Percentiles rank a stretch among this genome's conserved stretches.
phyloP scores from a whole-genome alignment of 1,140 invertebrate genomes.

The Heliothis subflexa region DNA sequence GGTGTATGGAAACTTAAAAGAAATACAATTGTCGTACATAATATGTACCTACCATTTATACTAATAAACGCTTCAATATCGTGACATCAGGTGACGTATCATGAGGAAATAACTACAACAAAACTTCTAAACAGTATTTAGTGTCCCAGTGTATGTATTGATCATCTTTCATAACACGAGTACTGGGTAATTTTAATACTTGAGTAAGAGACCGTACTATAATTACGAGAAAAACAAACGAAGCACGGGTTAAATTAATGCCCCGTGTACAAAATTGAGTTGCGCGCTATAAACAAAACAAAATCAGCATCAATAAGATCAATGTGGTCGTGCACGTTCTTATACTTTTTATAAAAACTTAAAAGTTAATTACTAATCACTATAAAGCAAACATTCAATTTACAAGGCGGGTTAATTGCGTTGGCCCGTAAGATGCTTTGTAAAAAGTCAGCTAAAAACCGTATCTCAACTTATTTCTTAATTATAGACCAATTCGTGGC shows the following conservation, averaged over 20 bases:
- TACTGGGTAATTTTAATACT: constrained; percentile 27
- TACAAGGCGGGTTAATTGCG: constrained; percentile 84
- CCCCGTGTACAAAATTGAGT: constrained; percentile 69
- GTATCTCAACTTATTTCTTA: constrained; percentile 86
- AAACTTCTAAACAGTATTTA: constrained; percentile 24
- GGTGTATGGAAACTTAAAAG: no score
- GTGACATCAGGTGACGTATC: no score
- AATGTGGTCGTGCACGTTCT: constrained; percentile 65
- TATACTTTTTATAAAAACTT: constrained; percentile 74
- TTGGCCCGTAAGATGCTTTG: constrained; percentile 75
- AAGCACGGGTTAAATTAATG: constrained; percentile 70
- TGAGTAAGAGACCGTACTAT: constrained; percentile 29
- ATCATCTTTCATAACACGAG: constrained; percentile 2
- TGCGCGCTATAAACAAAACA: constrained; percentile 68
- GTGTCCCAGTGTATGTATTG: constrained; percentile 7
- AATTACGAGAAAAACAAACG: constrained; percentile 49
- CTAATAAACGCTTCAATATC: no score
- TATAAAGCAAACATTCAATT: constrained; percentile 86
- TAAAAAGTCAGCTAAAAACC: constrained; percentile 84
- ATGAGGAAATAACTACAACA: background rate
- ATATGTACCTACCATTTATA: no score
- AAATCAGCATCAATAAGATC: constrained; percentile 68
- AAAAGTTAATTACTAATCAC: constrained; percentile 84
- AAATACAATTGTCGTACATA: no score
- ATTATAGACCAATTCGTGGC: constrained; percentile 85